phyloP scores from a whole-genome alignment of 1,140 invertebrate species.

The Pogonus chalceus region DNA sequence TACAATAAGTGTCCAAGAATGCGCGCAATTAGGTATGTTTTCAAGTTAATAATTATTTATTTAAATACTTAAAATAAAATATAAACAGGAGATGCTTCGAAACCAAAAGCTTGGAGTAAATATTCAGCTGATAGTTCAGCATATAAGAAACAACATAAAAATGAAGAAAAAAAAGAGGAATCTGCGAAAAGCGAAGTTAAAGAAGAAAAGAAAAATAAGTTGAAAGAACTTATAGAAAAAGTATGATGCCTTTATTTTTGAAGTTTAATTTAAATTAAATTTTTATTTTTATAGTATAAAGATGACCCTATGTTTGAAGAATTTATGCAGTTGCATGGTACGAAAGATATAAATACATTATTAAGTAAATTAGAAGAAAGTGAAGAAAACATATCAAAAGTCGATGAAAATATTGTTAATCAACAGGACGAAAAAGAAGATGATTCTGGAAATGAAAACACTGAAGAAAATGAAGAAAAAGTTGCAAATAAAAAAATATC shows the following conservation, averaged over 20 bases:
- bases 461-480: conserved; percentile 35
- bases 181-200: conserved; percentile 36
- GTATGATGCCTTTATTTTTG: conserved; percentile 30
- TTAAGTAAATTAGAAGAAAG: conserved; percentile 17
- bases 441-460: conserved; percentile 19
- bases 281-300: conserved; percentile 62
- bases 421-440: conserved; percentile 28
- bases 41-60: background rate
- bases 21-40: conserved; percentile 52
- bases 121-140: conserved; percentile 60
- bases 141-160: conserved; percentile 43
- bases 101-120: conserved; percentile 87
- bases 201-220: conserved; percentile 41
- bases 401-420: conserved; percentile 22
- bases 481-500: conserved; percentile 56
- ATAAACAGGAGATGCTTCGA: conserved; percentile 57
- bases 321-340: conserved; percentile 71
- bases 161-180: conserved; percentile 24
- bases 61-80: conserved; percentile 9
- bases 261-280: conserved; percentile 14
- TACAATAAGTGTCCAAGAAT: conserved; percentile 68
- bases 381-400: conserved; percentile 34
- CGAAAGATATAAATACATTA: conserved; percentile 39
- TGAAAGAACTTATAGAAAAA: conserved; percentile 54
- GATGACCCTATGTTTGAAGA: conserved; percentile 83